Percentiles rank a stretch among this genome's conserved stretches.
Evolutionary conservation across 1,140 invertebrate genomes (phyloP).

Genomic region (Globodera rostochiensis): DNA sequence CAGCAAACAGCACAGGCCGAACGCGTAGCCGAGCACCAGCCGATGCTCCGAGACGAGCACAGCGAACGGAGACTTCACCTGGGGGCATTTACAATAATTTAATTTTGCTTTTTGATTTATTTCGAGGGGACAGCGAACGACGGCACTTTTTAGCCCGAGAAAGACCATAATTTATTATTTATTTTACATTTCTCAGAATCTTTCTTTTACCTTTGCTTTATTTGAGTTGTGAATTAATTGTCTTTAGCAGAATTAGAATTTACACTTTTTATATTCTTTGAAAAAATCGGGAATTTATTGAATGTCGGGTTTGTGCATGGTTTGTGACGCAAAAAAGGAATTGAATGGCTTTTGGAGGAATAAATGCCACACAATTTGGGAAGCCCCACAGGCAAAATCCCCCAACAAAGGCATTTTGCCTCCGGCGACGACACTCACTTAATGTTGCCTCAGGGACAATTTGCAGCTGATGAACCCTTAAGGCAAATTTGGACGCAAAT

Average conservation of each 20-base stretch:
- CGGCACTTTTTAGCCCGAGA: no score
- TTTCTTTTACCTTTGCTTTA: no score
- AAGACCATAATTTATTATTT: no score
- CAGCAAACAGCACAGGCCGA: conserved; percentile 42
- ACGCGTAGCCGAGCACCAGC: conserved; percentile 41
- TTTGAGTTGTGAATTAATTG: no score
- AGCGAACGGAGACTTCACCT: background rate
- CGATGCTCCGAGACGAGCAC: conserved; percentile 38
- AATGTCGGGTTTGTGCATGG: background rate
- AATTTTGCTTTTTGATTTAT: no score
- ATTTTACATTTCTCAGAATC: no score
- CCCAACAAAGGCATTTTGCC: background rate
- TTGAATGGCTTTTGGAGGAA: background rate
- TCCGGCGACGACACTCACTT: background rate
- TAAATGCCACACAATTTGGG: background rate
- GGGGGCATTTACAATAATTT: no score
- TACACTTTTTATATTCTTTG: no score
- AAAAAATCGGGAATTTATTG: no score
- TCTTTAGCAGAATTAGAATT: no score
- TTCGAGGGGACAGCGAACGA: no score
- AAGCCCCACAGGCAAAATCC: background rate
- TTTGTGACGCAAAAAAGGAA: background rate
- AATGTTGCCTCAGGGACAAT: background rate
- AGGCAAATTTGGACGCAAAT: background rate
- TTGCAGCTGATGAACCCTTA: background rate